Evolutionary conservation across 1,140 invertebrate species (phyloP).

Genomic region (Chironomus striatipennis): DNA sequence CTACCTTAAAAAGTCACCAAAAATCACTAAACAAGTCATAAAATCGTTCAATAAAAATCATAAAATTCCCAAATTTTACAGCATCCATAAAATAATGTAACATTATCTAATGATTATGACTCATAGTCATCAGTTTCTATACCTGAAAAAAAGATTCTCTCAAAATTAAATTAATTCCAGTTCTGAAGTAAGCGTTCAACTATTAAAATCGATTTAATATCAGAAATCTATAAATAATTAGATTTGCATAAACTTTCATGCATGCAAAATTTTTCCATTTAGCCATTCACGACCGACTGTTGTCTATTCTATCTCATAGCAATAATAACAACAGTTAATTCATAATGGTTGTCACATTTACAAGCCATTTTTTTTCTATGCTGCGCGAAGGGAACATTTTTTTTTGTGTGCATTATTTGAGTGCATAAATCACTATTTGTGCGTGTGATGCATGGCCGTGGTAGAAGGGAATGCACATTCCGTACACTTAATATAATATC

Average conservation of each 20-base stretch:
- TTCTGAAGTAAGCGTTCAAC: no score
- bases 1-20: no score
- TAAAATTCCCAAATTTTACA: no score
- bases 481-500: no score
- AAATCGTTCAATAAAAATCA: no score
- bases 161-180: no score
- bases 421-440: not conserved
- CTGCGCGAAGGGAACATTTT: not conserved
- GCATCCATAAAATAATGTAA: no score
- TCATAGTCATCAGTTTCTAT: no score
- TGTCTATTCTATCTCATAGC: not conserved
- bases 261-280: not conserved
- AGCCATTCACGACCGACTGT: no score
- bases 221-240: conserved; percentile 4
- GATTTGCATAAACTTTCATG: not conserved
- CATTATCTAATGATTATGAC: no score
- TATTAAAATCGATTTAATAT: not conserved
- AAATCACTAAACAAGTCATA: no score
- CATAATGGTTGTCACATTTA: not conserved
- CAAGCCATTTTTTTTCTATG: not conserved
- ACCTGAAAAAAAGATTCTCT: no score
- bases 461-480: not conserved
- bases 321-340: not conserved
- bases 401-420: not conserved
- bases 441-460: not conserved